Evolutionary conservation across 2,113 vertebrate species (phyloP).

Genomic region (Vombatus ursinus): DNA sequence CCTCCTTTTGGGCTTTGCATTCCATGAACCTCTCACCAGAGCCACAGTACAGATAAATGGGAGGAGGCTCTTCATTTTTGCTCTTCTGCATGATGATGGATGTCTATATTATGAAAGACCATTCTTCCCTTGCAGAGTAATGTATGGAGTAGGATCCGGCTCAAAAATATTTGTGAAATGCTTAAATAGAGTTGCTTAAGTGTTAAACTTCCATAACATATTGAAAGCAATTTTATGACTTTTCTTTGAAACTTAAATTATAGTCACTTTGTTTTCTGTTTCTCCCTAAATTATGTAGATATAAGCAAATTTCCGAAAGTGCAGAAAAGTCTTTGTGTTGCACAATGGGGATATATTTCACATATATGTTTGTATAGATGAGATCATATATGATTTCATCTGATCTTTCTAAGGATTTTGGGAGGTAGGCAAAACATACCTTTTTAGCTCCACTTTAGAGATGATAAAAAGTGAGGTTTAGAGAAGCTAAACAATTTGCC

Average conservation of each 20-base stretch:
- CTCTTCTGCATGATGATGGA: not conserved
- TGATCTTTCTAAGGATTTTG: not conserved
- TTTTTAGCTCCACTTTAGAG: too few relatives aligned
- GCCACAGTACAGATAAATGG: not conserved
- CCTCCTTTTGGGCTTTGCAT: not conserved
- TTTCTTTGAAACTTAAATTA: slow-evolving; percentile 11
- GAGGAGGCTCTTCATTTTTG: not conserved
- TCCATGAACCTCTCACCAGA: not conserved
- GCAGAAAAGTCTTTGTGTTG: not conserved
- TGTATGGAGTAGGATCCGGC: not conserved
- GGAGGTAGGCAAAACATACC: too few relatives aligned
- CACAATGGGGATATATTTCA: not conserved
- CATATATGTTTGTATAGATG: not conserved
- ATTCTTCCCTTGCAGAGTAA: not conserved
- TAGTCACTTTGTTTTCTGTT: not conserved
- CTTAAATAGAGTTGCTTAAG: slow-evolving; percentile 19
- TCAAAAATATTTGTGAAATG: slow-evolving; percentile 7
- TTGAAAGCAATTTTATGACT: slow-evolving; percentile 3
- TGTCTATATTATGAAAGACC: not conserved
- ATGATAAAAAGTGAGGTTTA: not conserved
- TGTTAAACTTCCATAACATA: not conserved
- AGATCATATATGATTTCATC: not conserved
- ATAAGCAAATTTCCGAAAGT: slow-evolving; percentile 11
- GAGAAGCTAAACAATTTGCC: not conserved
- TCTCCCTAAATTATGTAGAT: too few relatives aligned